These are phyloP conservation scores for Drosophila subsilvestris DNA, from an alignment of 2,888 invertebrate genomes.

Conservation along the genomic window DNA sequence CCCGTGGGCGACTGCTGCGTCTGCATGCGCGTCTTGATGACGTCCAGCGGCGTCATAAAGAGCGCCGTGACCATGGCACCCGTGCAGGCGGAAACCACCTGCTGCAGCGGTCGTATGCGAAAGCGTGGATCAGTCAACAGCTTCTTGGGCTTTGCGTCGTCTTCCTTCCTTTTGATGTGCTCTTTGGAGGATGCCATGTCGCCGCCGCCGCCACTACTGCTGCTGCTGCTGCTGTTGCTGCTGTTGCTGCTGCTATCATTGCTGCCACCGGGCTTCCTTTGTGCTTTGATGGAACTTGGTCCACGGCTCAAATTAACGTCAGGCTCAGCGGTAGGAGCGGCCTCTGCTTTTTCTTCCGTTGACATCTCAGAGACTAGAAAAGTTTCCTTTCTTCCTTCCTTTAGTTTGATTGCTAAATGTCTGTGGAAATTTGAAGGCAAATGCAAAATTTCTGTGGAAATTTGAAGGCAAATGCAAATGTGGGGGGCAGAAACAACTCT, in stretches of 20 bases:
- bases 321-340: not conserved
- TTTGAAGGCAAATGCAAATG: conserved; percentile 25
- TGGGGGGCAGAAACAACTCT: no score
- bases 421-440: conserved; percentile 33
- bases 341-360: conserved; percentile 16
- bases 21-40: conserved; percentile 98
- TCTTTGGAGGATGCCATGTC: not conserved
- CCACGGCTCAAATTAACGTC: conserved; percentile 6
- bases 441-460: conserved; percentile 22
- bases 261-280: not conserved
- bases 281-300: not conserved
- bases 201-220: not conserved
- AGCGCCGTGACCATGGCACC: conserved; percentile 95
- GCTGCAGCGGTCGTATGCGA: conserved; percentile 85
- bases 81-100: conserved; percentile 85
- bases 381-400: conserved; percentile 16
- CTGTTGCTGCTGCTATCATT: not conserved
- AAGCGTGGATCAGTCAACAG: conserved; percentile 89
- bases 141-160: conserved; percentile 12
- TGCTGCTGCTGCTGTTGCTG: not conserved
- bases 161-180: not conserved
- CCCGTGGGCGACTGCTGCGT: conserved; percentile 95
- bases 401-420: conserved; percentile 16
- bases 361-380: conserved; percentile 44
- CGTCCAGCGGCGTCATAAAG: conserved; percentile 98